phyloP scores from a whole-genome alignment of 2,888 invertebrate genomes.

The Nymphalis c-album region DNA sequence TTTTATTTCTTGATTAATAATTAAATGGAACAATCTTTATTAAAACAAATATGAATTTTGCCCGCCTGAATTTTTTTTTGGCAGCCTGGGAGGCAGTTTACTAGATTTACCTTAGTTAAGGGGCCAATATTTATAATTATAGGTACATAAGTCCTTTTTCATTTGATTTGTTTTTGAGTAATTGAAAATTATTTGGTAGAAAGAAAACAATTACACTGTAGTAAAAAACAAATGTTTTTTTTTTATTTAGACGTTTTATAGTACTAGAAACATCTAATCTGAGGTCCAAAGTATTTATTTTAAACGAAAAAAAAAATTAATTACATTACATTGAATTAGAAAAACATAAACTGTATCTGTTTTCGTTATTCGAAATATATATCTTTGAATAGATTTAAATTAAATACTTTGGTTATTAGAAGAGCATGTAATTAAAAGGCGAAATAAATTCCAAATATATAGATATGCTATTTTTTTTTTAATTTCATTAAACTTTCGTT shows the following conservation, averaged over 20 bases:
- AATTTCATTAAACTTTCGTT: slow-evolving; percentile 37
- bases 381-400: slow-evolving; percentile 4
- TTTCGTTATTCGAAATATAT: background rate
- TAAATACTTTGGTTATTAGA: slow-evolving; percentile 24
- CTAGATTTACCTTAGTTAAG: no score
- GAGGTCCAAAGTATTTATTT: slow-evolving; percentile 28
- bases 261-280: slow-evolving; percentile 21
- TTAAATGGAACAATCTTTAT: no score
- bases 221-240: slow-evolving; percentile 30
- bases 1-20: no score
- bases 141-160: background rate
- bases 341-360: background rate
- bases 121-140: no score
- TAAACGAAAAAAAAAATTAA: slow-evolving; percentile 9
- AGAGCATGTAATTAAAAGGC: slow-evolving; percentile 17
- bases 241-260: slow-evolving; percentile 26
- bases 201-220: slow-evolving; percentile 12
- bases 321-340: background rate
- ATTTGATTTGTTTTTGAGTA: background rate
- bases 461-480: slow-evolving; percentile 33
- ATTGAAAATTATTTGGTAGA: background rate
- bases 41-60: no score
- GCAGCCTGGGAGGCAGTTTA: no score
- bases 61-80: no score
- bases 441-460: slow-evolving; percentile 35